These are phyloP conservation scores for Arbacia lixula DNA, from an alignment of 53 echinoderm and acorn worm species.

Conservation along the genomic window DNA sequence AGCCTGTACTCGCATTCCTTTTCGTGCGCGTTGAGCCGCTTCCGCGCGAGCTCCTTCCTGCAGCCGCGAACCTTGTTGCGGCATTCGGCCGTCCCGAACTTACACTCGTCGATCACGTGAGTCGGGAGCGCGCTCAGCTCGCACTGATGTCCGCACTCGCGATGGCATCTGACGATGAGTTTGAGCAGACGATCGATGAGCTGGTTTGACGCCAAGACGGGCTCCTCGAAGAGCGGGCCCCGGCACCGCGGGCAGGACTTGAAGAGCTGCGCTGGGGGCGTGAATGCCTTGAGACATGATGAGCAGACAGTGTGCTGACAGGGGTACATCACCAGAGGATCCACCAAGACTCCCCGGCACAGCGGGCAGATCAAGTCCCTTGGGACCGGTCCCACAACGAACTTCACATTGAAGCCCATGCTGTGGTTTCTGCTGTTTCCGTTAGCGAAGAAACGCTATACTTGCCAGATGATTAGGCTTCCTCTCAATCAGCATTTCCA, in stretches of 20 bases:
- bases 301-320: conserved; percentile 62
- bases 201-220: conserved; percentile 32
- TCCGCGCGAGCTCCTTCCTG: conserved; percentile 29
- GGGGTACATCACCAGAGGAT: conserved; percentile 52
- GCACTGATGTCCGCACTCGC: conserved; percentile 54
- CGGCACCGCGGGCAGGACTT: conserved; percentile 42
- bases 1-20: conserved; percentile 41
- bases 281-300: conserved; percentile 45
- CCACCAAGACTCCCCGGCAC: conserved; percentile 63
- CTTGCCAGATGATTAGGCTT: no score
- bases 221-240: conserved; percentile 30
- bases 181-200: conserved; percentile 44
- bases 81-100: conserved; percentile 34
- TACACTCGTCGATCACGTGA: conserved; percentile 51
- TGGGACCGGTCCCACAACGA: conserved; percentile 20
- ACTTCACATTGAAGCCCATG: conserved; percentile 68
- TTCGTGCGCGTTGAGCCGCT: conserved; percentile 30
- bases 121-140: conserved; percentile 35
- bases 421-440: no score
- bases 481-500: no score
- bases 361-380: conserved; percentile 57
- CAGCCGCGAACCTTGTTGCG: conserved; percentile 56
- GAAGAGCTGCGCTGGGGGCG: conserved; percentile 17
- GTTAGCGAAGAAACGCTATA: no score
- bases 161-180: conserved; percentile 51